Evolutionary conservation across 1,140 invertebrate genomes (phyloP).

Genomic region (Heterodera schachtii): DNA sequence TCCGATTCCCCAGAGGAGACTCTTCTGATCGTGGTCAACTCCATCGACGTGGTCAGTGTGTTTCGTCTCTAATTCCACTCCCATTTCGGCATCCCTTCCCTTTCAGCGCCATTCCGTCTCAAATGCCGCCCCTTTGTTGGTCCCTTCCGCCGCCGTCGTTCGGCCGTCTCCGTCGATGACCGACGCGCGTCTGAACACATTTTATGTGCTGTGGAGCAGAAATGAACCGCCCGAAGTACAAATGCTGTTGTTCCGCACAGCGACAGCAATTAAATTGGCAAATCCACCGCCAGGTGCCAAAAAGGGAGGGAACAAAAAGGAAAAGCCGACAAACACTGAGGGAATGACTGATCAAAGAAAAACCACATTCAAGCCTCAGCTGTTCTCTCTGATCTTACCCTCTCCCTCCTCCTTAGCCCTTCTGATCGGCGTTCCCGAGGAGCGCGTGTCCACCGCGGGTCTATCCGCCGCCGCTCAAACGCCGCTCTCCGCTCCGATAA

Average conservation of each 20-base stretch:
- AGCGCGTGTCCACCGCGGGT: conserved; percentile 28
- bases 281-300: conserved; percentile 53
- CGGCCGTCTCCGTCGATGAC: conserved; percentile 26
- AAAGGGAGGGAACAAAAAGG: neutral
- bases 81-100: neutral
- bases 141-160: neutral
- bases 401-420: conserved; percentile 30
- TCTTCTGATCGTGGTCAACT: conserved; percentile 39
- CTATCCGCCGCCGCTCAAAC: conserved; percentile 37
- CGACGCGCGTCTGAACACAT: conserved; percentile 38
- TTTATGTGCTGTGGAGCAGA: conserved; percentile 33
- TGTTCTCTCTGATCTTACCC: no score
- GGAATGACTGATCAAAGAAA: neutral
- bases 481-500: conserved; percentile 33
- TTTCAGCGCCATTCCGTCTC: neutral
- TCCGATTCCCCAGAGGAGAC: conserved; percentile 34
- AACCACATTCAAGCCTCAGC: no score
- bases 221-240: conserved; percentile 6
- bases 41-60: conserved; percentile 28
- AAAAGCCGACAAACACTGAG: neutral
- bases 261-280: conserved; percentile 46
- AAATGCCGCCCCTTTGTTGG: neutral
- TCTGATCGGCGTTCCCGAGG: conserved; percentile 56
- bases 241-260: conserved; percentile 40
- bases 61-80: neutral